Conservation (phyloP, 2,797 vertebrate species). For the Synanceia verrucosa region DNA sequence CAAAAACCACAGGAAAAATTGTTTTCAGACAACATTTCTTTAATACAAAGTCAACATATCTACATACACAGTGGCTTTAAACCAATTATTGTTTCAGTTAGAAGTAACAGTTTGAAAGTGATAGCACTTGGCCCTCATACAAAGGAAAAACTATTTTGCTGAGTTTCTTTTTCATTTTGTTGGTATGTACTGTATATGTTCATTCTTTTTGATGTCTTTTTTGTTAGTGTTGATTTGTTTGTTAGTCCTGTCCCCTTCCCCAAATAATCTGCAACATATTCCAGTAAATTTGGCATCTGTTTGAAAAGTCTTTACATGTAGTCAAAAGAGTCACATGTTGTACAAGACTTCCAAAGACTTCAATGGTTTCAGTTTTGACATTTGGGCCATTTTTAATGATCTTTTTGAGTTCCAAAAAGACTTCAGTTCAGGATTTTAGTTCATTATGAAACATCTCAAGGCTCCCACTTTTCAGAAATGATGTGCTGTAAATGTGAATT, state of each 20-base stretch:
- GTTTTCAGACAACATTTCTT: conserved; percentile 96
- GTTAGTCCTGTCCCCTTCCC: conserved; percentile 30
- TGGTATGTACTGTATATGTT: conserved; percentile 67
- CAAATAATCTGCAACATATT: conserved; percentile 68
- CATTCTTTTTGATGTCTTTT: conserved; percentile 65
- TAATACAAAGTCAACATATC: conserved; percentile 99
- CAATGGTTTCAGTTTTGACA: conserved; percentile 57
- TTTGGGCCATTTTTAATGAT: conserved; percentile 46
- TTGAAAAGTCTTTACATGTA: conserved; percentile 81
- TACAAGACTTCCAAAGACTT: conserved; percentile 78
- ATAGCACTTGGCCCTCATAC: conserved; percentile 89
- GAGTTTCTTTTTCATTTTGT: conserved; percentile 69
- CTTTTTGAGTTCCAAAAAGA: conserved; percentile 50
- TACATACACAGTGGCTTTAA: conserved; percentile 97
- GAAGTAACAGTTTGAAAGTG: conserved; percentile 94
- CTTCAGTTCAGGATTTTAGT: conserved; percentile 55
- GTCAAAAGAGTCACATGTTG: conserved; percentile 80
- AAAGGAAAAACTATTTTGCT: conserved; percentile 85
- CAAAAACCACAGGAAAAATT: conserved; percentile 27
- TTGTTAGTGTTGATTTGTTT: conserved; percentile 53
- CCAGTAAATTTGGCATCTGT: conserved; percentile 69
- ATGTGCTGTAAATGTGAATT: conserved; percentile 71
- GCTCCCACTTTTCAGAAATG: conserved; percentile 68
- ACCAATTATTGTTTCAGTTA: conserved; percentile 93
- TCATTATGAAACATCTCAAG: conserved; percentile 63